These are phyloP conservation scores for Semnornis frantzii DNA, from an alignment of 2,113 vertebrate genomes.

Conservation along the genomic window DNA sequence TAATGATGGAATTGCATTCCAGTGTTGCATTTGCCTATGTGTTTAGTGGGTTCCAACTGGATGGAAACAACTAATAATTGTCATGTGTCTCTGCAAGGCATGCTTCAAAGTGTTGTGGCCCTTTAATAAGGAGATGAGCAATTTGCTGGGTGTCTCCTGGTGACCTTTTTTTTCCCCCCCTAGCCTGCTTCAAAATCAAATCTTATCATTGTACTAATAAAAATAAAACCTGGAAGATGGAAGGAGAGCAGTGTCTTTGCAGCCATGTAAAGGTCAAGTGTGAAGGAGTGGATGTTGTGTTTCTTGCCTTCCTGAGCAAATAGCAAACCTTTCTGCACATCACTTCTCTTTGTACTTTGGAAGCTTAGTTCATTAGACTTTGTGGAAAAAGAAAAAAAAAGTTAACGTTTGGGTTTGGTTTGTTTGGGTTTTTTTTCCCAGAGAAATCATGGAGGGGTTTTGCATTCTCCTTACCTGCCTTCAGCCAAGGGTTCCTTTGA, in stretches of 20 bases:
- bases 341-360: background rate
- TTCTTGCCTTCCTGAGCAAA: background rate
- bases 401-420: background rate
- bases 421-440: background rate
- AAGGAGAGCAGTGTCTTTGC: background rate
- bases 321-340: background rate
- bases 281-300: background rate
- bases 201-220: background rate
- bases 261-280: background rate
- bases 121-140: background rate
- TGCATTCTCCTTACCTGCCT: background rate
- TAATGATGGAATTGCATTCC: background rate
- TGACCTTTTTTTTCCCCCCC: background rate
- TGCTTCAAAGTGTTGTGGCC: background rate
- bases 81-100: background rate
- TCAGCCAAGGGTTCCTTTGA: background rate
- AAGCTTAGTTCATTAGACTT: slow-evolving; percentile 1
- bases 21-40: background rate
- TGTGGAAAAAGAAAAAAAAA: background rate
- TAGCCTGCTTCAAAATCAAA: background rate
- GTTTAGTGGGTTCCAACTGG: background rate
- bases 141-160: background rate
- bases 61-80: background rate
- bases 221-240: background rate
- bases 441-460: background rate